Evolutionary conservation across 2,797 vertebrate species (phyloP), one percentile per base, ranked within the genome.

Genomic region (Pipistrellus pygmaeus): DNA sequence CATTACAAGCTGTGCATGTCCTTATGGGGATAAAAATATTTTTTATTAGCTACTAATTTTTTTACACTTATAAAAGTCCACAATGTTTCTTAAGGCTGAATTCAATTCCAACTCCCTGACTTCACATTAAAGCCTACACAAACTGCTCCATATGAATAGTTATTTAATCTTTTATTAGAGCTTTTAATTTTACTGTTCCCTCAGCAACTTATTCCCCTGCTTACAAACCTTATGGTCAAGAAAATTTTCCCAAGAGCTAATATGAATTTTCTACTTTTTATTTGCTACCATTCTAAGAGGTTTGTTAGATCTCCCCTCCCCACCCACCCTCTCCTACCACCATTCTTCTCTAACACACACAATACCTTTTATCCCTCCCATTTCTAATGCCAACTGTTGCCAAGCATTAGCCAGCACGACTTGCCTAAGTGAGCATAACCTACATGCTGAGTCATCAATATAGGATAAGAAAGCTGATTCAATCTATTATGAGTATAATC

Each of bases 91-190:
- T 71, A 93, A 92, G 90, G 66, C 94, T 93, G 78, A 90, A 94
- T 96, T 96, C 93, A 95, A 92, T 96, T 92, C 23, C 44, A 96
- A 96, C 85, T 96, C 96, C 88, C 95, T 88, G 78, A 66, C 73
- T 90, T 95, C 94, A 92, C 82, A 96, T 97, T 96, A 97, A 97
- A 96, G 85, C 62, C 92, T 93, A 90, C 75, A 96, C 90, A 95
- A 97, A 96, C 73, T 95, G 85, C 92, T 96, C 46, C 91, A 83
- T 93, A 93, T 90, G 73, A 96, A 93, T 89, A 95, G 95, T 96
- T 91, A 95, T 76, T 96, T 94, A 97, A 96, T 96, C 95, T 97
- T 97, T 97, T 97, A 97, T 96, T 96, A 95, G 51, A 94, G 71
- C 90, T 96, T 96, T 97, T 96, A 97, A 96, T 97, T 97, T 96